A percentile compares a stretch with the other conserved stretches of the same genome.
Conservation (phyloP, 2,888 invertebrate species). For the Busseola fusca region DNA sequence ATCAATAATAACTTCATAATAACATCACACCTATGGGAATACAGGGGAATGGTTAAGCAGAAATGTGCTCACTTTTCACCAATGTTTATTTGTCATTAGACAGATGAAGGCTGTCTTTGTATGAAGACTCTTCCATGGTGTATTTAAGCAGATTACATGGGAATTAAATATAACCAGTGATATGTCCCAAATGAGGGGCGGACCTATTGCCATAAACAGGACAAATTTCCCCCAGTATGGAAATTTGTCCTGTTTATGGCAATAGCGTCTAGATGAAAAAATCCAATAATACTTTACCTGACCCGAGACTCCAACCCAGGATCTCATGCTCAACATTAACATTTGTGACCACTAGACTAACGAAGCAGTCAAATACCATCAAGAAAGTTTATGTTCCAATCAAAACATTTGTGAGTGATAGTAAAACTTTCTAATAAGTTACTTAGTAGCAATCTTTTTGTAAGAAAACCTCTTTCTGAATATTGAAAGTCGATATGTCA, state of each 20-base stretch:
- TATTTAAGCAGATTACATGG: too few species aligned
- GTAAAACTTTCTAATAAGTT: neutral
- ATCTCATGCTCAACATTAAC: neutral
- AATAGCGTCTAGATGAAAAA: neutral
- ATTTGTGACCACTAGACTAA: neutral
- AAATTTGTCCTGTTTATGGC: too few species aligned
- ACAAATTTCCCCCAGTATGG: neutral
- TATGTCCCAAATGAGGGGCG: neutral
- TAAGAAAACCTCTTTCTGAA: constrained; percentile 34
- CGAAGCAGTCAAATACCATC: neutral
- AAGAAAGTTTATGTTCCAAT: neutral
- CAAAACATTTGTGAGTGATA: neutral
- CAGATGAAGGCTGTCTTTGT: too few species aligned
- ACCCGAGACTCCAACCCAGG: neutral
- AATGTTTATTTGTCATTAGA: too few species aligned
- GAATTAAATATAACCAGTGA: too few species aligned
- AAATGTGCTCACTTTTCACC: too few species aligned
- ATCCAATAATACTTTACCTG: neutral
- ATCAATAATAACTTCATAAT: neutral
- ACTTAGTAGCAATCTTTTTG: neutral
- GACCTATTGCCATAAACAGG: neutral
- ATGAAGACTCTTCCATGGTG: too few species aligned
- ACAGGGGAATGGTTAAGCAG: neutral
- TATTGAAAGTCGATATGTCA: constrained; percentile 51
- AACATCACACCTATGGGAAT: neutral